phyloP scores from a whole-genome alignment of 2,888 invertebrate genomes.

The Yponomeuta sedellus region DNA sequence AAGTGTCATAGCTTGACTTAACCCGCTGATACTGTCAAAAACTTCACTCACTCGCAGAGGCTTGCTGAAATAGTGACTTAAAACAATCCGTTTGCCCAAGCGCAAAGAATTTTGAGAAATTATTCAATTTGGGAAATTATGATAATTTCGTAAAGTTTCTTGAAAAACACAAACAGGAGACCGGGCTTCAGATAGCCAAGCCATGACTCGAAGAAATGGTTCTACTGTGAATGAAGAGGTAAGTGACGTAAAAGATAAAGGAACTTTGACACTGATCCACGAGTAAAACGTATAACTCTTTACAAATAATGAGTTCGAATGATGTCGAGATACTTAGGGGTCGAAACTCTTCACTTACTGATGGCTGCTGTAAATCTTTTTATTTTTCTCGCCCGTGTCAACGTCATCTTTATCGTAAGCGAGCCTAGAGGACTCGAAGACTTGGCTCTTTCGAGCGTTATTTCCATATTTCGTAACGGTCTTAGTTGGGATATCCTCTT shows the following conservation, averaged over 20 bases:
- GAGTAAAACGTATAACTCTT: constrained; percentile 12
- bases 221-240: not conserved
- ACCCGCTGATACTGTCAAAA: too few relatives aligned
- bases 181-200: too few relatives aligned
- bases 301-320: constrained; percentile 15
- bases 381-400: constrained; percentile 81
- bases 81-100: too few relatives aligned
- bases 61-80: too few relatives aligned
- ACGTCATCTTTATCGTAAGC: constrained; percentile 85
- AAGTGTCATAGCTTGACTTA: too few relatives aligned
- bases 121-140: too few relatives aligned
- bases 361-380: constrained; percentile 56
- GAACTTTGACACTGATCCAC: constrained; percentile 33
- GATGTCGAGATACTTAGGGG: constrained; percentile 9
- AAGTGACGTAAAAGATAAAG: constrained; percentile 19
- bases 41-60: too few relatives aligned
- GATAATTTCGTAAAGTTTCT: too few relatives aligned
- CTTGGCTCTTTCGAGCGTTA: constrained; percentile 77
- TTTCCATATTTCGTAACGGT: constrained; percentile 65
- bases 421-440: constrained; percentile 83
- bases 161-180: too few relatives aligned
- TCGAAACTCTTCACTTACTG: constrained; percentile 54
- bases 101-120: too few relatives aligned
- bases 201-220: too few relatives aligned
- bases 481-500: constrained; percentile 66